phyloP scores from a whole-genome alignment of 2,888 invertebrate species.

The Blera fallax region DNA sequence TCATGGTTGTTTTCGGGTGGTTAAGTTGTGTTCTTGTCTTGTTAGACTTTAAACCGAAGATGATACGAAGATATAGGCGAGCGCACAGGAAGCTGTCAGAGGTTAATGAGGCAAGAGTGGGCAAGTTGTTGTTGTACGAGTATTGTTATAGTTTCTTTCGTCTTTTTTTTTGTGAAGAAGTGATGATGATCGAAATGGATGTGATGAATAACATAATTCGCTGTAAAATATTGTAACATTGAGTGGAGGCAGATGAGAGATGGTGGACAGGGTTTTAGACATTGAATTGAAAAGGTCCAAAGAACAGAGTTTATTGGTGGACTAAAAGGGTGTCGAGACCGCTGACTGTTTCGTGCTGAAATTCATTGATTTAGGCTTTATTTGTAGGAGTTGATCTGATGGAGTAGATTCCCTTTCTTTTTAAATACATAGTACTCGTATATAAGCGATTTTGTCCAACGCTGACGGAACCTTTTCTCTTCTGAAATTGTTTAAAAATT shows the following conservation, averaged over 20 bases:
- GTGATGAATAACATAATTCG: slow-evolving; percentile 3
- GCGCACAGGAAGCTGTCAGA: slow-evolving; percentile 75
- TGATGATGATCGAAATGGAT: slow-evolving; percentile 39
- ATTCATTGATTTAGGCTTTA: too few species aligned
- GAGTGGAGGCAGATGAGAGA: not conserved
- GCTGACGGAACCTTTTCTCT: too few species aligned
- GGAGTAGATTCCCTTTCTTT: too few species aligned
- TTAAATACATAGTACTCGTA: too few species aligned
- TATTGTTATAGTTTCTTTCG: slow-evolving; percentile 6
- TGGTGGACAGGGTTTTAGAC: not conserved
- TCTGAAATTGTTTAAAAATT: too few species aligned
- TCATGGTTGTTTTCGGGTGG: slow-evolving; percentile 65
- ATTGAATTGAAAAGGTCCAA: not conserved
- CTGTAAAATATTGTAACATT: slow-evolving; percentile 13
- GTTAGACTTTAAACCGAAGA: slow-evolving; percentile 38
- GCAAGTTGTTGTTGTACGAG: slow-evolving; percentile 15
- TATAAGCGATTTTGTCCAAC: too few species aligned
- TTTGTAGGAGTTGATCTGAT: too few species aligned
- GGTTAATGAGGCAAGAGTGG: slow-evolving; percentile 75
- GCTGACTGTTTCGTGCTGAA: too few species aligned
- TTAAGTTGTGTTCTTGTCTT: slow-evolving; percentile 68
- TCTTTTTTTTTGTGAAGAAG: not conserved
- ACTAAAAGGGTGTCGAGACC: too few species aligned
- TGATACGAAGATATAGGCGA: slow-evolving; percentile 59
- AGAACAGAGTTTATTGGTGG: not conserved